Conservation (phyloP, 2,888 invertebrate species). For the Dioctria rufipes region DNA sequence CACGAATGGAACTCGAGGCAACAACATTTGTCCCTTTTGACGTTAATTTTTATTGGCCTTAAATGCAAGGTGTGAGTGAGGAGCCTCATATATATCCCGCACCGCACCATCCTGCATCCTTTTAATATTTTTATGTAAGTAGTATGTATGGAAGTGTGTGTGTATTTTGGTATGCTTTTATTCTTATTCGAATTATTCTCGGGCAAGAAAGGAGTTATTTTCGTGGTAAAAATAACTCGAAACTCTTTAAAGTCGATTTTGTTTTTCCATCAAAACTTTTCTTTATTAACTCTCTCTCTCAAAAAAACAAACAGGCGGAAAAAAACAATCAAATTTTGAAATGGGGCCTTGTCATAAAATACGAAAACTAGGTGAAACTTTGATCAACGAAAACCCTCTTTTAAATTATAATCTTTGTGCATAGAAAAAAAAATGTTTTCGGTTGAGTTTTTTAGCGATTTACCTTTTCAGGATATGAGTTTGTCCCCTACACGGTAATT, state of each 20-base stretch:
- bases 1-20: constrained; percentile 46
- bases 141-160: neutral
- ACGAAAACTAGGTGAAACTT: too few species aligned
- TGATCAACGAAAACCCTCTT: too few species aligned
- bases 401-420: too few species aligned
- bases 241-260: constrained; percentile 50
- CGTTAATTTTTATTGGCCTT: constrained; percentile 67
- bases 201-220: constrained; percentile 43
- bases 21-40: constrained; percentile 63
- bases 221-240: constrained; percentile 40
- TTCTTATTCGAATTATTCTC: constrained; percentile 4
- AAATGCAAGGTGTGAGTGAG: constrained; percentile 63
- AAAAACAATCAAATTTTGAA: neutral
- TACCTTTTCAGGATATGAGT: too few species aligned
- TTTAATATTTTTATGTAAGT: too few species aligned
- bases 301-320: neutral
- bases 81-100: neutral
- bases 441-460: too few species aligned
- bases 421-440: too few species aligned
- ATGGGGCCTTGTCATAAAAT: too few species aligned
- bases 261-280: constrained; percentile 41
- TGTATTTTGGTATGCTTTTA: neutral
- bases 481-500: too few species aligned
- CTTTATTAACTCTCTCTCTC: neutral
- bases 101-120: neutral